Evolutionary conservation across 2,113 vertebrate species (phyloP), one percentile per base, ranked within the genome.

Genomic region (Menura novaehollandiae): DNA sequence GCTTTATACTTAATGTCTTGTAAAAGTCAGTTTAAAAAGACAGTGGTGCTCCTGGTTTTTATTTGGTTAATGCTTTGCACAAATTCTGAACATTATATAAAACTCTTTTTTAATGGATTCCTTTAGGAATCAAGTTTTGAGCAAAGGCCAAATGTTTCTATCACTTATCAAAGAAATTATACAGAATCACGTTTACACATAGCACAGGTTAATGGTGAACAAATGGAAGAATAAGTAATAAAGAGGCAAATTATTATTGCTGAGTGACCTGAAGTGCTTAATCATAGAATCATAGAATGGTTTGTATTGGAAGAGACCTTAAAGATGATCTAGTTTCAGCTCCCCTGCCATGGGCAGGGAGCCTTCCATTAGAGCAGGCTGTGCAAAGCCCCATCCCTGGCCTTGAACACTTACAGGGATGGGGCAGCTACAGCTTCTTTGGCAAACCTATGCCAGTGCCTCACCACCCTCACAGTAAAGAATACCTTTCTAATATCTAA

Each of bases 41-140:
- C 8, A 10, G 4, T 49, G 35, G 10, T 43, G 14, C 28, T 53
- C 51, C 52, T 5, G 1, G 3, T 35, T 91, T 92, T 92, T 30
- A 62, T 95, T 74, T 72, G 41, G 23, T 62, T 86, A 67, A 52
- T 71, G 43, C 41, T 93, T 93, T 94, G 33, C n/a, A 44, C 8
- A 37, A 55, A 24, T 47, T 79, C 47, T 67, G 68, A 72, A 24
- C 62, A 26, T 55, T 88, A 58, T 2, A 72, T 41, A 47, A 75
- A 91, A 74, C 39, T 51, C 22, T 43, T 47, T 83, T 93, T 63
- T 30, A 83, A 69, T 37, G 7, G 47, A 68, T 92, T 87, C 62
- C 58, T 79, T 55, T 73, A 64, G 28, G 66, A 94, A 95, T 95
- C 62, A 30, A 56, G 53, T 95, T 89, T 94, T 85, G 69, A 91